These are phyloP conservation scores for Acrocephalus scirpaceus DNA, from an alignment of 2,797 vertebrate species.

Conservation along the genomic window DNA sequence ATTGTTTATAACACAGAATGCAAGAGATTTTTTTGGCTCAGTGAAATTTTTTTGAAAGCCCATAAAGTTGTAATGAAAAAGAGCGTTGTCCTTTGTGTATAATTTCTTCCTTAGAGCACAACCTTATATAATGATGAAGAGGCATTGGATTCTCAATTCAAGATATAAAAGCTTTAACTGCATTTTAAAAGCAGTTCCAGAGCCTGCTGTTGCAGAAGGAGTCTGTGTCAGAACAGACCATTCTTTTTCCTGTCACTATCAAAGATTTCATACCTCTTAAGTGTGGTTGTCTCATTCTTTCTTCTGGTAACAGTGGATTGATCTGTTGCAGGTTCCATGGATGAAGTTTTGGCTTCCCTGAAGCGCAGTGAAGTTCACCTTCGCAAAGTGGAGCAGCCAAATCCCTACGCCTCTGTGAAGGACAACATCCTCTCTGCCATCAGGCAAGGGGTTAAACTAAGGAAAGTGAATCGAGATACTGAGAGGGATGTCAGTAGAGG, in stretches of 20 bases:
- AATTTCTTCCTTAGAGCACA: constrained; percentile 16
- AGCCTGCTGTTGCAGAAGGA: neutral
- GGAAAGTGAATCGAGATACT: constrained; percentile 77
- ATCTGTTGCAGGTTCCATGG: constrained; percentile 86
- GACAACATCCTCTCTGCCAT: constrained; percentile 88
- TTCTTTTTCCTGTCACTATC: neutral
- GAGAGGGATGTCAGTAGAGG: neutral
- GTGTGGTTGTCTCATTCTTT: neutral
- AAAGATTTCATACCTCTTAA: neutral
- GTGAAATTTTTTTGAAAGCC: constrained; percentile 13
- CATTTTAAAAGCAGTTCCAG: constrained; percentile 1
- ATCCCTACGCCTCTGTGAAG: constrained; percentile 49
- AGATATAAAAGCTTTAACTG: neutral
- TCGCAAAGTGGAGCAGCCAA: constrained; percentile 66
- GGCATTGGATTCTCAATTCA: neutral
- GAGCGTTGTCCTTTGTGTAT: constrained; percentile 4
- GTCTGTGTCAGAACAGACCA: neutral
- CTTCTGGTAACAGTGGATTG: neutral
- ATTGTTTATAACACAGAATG: neutral
- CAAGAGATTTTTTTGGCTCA: constrained; percentile 1
- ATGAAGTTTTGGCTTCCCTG: constrained; percentile 90
- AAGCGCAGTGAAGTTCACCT: constrained; percentile 82
- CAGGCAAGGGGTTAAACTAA: constrained; percentile 87
- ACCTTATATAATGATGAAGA: neutral
- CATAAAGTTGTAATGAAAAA: constrained; percentile 41